Conservation (phyloP, 2,113 vertebrate species). For the Cyphomyrus plagiostoma region DNA sequence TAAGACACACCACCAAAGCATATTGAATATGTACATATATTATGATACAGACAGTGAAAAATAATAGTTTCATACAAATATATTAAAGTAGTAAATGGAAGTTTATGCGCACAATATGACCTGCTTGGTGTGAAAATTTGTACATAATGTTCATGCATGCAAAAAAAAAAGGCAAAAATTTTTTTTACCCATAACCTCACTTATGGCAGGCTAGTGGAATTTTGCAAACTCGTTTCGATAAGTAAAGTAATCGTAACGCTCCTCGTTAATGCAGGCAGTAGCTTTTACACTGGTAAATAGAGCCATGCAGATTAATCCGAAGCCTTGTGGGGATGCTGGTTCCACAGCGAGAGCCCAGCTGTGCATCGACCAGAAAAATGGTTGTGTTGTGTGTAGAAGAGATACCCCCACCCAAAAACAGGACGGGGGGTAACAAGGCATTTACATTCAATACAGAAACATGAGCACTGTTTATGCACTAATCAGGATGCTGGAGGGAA, state of each 20-base stretch:
- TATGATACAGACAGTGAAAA: neutral
- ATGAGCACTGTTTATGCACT: neutral
- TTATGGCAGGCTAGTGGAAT: neutral
- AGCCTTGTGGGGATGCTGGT: neutral
- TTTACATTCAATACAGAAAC: neutral
- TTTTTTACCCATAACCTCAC: neutral
- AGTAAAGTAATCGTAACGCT: neutral
- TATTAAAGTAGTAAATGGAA: neutral
- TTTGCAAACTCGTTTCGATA: neutral
- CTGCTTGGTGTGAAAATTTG: neutral
- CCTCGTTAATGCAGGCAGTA: neutral
- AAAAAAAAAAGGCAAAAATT: neutral
- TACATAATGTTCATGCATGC: neutral
- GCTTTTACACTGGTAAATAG: neutral
- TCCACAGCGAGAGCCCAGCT: neutral
- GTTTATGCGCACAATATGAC: neutral
- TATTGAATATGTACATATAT: neutral
- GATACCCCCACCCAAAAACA: neutral
- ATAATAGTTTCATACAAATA: neutral
- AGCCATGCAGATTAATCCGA: neutral
- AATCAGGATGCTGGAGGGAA: neutral
- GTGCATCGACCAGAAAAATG: neutral
- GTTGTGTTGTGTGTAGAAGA: neutral
- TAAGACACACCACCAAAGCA: neutral
- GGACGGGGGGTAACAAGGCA: neutral